These are phyloP conservation scores for Drosophila hydei DNA, from an alignment of 1,140 invertebrate species.

Conservation along the genomic window DNA sequence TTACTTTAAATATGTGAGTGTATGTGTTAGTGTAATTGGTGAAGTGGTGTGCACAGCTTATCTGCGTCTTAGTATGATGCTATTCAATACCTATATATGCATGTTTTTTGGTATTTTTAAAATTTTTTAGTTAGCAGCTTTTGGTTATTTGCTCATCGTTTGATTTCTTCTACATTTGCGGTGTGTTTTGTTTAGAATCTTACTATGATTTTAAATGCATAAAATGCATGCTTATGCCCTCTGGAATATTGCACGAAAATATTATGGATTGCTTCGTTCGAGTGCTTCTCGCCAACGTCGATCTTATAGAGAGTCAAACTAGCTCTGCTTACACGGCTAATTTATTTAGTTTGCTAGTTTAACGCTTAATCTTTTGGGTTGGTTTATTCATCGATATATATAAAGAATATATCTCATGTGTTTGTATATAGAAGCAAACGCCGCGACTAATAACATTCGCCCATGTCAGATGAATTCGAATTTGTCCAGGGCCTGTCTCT, in stretches of 20 bases:
- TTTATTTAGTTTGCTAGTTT: conserved; percentile 45
- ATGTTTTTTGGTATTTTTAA: conserved; percentile 8
- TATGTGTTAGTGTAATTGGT: conserved; percentile 8
- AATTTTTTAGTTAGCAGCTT: conserved; percentile 73
- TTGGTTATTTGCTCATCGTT: conserved; percentile 83
- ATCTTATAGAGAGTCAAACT: not conserved
- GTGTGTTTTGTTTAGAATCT: conserved; percentile 63
- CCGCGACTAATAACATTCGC: conserved; percentile 30
- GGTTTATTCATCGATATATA: conserved; percentile 12
- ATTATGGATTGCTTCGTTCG: conserved; percentile 42
- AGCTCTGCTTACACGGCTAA: conserved; percentile 30
- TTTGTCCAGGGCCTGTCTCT: not conserved
- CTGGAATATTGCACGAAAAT: conserved; percentile 75
- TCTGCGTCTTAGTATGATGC: conserved; percentile 45
- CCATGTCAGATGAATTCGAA: not conserved
- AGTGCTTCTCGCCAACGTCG: not conserved
- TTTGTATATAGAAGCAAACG: conserved; percentile 27
- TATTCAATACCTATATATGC: conserved; percentile 48
- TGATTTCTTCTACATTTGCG: conserved; percentile 80
- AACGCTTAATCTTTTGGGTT: conserved; percentile 41
- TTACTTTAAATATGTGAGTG: conserved; percentile 23
- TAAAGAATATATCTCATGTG: conserved; percentile 33
- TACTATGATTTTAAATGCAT: conserved; percentile 75
- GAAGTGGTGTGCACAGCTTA: conserved; percentile 25
- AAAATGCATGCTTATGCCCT: conserved; percentile 54